Evolutionary conservation across 2,888 invertebrate species (phyloP).

Genomic region (Trachelus troglodyta): DNA sequence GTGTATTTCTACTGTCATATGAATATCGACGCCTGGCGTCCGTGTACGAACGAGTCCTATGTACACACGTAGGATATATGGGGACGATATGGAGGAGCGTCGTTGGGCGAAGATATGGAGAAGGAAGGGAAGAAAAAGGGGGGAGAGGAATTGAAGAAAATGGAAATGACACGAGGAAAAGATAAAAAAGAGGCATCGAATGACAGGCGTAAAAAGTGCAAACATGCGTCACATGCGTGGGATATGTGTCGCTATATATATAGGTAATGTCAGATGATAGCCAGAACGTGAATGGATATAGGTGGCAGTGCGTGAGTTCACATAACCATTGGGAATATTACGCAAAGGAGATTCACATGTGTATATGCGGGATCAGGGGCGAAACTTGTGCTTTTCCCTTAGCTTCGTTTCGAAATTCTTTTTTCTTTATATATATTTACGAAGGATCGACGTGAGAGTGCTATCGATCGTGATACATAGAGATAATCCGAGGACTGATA

Average conservation of each 20-base stretch:
- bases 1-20: neutral
- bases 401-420: neutral
- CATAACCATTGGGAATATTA: constrained; percentile 26
- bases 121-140: neutral
- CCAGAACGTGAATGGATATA: constrained; percentile 10
- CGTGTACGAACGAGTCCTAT: neutral
- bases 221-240: constrained; percentile 14
- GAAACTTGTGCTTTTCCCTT: neutral
- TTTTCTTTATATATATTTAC: neutral
- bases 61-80: neutral
- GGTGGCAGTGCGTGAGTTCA: constrained; percentile 24
- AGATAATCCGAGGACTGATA: neutral
- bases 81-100: neutral
- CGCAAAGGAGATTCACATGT: neutral
- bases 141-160: neutral
- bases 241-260: constrained; percentile 34
- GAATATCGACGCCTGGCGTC: neutral
- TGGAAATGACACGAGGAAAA: constrained; percentile 1
- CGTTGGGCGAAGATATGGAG: neutral
- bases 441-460: neutral
- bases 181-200: constrained; percentile 7
- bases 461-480: neutral
- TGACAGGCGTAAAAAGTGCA: constrained; percentile 9
- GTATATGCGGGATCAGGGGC: neutral
- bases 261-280: neutral